phyloP scores from a whole-genome alignment of 2,888 invertebrate genomes.

The Phortica magna region DNA sequence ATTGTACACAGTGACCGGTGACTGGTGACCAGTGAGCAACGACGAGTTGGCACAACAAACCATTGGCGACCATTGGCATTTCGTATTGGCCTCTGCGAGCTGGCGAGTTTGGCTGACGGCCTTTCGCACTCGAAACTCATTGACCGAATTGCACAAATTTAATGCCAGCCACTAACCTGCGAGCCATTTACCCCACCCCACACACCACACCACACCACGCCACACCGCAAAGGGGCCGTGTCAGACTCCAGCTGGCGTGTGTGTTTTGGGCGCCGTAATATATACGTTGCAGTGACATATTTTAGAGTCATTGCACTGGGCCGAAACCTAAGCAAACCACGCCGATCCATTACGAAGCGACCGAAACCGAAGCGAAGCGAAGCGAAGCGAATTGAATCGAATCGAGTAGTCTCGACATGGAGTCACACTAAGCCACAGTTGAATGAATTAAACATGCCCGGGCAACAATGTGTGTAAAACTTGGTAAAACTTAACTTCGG shows the following conservation, averaged over 20 bases:
- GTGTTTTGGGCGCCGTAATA: background rate
- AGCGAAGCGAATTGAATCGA: background rate
- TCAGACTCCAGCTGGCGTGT: background rate
- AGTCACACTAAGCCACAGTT: background rate
- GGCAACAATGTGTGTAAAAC: background rate
- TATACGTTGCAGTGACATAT: conserved; percentile 49
- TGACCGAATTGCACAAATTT: conserved; percentile 38
- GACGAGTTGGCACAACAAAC: conserved; percentile 16
- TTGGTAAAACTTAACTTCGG: background rate
- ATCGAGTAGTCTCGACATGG: too few relatives aligned
- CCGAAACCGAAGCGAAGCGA: background rate
- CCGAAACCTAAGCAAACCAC: background rate
- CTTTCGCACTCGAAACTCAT: conserved; percentile 29
- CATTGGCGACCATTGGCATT: conserved; percentile 6
- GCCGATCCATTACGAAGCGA: background rate
- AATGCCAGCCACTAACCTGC: conserved; percentile 11
- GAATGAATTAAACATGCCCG: background rate
- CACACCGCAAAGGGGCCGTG: background rate
- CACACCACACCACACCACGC: too few relatives aligned
- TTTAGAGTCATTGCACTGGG: conserved; percentile 57
- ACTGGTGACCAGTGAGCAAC: background rate
- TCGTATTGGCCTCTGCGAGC: background rate
- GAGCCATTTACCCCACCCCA: background rate
- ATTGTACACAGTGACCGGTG: background rate
- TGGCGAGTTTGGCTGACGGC: background rate